Evolutionary conservation across 2,113 vertebrate genomes (phyloP).

Genomic region (Labeo rohita): DNA sequence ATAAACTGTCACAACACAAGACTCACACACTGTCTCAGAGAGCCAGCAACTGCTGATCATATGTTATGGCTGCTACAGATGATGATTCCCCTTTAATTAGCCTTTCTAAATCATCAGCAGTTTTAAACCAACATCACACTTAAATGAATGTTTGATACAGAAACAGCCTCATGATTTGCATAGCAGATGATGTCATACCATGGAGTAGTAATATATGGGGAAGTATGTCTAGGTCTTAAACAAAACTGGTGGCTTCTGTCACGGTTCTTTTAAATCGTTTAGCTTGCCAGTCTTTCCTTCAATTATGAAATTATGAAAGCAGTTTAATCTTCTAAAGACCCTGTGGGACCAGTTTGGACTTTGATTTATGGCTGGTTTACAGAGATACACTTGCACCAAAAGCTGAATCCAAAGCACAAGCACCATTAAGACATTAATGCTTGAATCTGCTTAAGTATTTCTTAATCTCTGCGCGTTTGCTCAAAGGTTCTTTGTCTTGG

Average conservation of each 20-base stretch:
- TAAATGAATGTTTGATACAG: not conserved
- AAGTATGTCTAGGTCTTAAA: not conserved
- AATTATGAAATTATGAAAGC: not conserved
- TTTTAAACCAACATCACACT: not conserved
- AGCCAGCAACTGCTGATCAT: not conserved
- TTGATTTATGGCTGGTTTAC: not conserved
- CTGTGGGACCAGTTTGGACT: not conserved
- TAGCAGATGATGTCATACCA: not conserved
- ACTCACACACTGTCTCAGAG: not conserved
- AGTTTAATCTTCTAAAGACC: slow-evolving; percentile 13
- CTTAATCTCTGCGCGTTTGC: slow-evolving; percentile 49
- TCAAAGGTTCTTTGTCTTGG: slow-evolving; percentile 50
- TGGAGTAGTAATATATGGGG: not conserved
- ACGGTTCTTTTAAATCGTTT: not conserved
- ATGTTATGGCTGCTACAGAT: not conserved
- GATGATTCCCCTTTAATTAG: slow-evolving; percentile 1
- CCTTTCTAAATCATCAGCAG: not conserved
- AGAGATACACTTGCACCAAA: not conserved
- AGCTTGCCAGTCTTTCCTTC: not conserved
- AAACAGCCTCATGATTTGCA: not conserved
- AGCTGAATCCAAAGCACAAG: slow-evolving; percentile 27
- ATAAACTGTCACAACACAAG: not conserved
- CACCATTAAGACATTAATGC: slow-evolving; percentile 45
- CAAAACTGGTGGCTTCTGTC: not conserved
- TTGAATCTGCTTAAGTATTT: slow-evolving; percentile 54